Evolutionary conservation across 2,113 vertebrate species (phyloP).

Genomic region (Mus pahari): DNA sequence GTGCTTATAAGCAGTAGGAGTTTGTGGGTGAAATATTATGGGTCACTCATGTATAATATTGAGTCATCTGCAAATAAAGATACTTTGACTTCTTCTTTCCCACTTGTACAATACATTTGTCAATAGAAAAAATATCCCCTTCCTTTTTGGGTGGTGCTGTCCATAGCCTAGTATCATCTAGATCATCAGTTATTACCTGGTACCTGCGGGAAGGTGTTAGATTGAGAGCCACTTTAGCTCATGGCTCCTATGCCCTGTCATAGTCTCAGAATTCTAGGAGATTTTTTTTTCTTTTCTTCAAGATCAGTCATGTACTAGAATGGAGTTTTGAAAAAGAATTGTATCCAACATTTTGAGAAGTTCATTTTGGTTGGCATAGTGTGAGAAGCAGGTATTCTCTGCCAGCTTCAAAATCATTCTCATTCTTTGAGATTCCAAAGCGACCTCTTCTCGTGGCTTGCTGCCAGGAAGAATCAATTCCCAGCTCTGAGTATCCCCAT

Average conservation of each 20-base stretch:
- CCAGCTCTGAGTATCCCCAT: background rate
- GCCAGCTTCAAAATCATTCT: conserved; percentile 27
- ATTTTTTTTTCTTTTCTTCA: background rate
- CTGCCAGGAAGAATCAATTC: conserved; percentile 5
- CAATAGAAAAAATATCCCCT: background rate
- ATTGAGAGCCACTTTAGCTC: background rate
- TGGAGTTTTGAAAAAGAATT: background rate
- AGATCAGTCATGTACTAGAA: background rate
- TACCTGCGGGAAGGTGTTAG: background rate
- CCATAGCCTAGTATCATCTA: background rate
- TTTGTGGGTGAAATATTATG: background rate
- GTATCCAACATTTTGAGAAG: conserved; percentile 2
- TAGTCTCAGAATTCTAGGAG: background rate
- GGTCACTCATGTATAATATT: background rate
- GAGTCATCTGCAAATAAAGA: background rate
- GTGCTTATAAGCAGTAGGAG: background rate
- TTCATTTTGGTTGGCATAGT: background rate
- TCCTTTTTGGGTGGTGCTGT: background rate
- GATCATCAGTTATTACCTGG: background rate
- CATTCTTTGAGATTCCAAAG: conserved; percentile 2
- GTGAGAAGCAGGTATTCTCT: conserved; percentile 34
- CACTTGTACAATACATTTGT: background rate
- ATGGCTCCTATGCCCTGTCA: background rate
- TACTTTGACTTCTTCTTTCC: background rate
- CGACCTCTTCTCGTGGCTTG: background rate